Evolutionary conservation across 2,113 vertebrate genomes (phyloP).

Genomic region (Datnioides undecimradiatus): DNA sequence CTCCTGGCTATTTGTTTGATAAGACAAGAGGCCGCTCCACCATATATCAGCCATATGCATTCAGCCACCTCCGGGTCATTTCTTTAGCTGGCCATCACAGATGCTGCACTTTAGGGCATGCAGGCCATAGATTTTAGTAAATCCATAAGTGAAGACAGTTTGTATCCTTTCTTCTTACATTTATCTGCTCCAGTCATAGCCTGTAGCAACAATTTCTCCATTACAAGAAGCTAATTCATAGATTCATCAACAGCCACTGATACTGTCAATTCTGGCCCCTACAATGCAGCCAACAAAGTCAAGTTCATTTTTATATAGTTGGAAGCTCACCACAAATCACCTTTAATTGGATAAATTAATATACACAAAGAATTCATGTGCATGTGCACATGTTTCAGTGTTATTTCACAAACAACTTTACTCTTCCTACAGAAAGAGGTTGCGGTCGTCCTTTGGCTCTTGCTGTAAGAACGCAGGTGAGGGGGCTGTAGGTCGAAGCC

Average conservation of each 20-base stretch:
- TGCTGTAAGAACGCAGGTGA: background rate
- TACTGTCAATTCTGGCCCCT: background rate
- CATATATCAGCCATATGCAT: conserved; percentile 11
- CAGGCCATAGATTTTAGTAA: background rate
- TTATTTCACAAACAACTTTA: background rate
- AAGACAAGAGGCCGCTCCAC: conserved; percentile 2
- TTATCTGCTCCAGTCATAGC: background rate
- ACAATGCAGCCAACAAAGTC: background rate
- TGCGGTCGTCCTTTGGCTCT: background rate
- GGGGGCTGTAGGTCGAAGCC: background rate
- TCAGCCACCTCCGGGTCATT: background rate
- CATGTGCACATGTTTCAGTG: background rate
- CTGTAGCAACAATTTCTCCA: background rate
- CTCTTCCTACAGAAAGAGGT: background rate
- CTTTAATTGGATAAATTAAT: background rate
- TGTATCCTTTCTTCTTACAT: background rate
- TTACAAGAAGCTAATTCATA: background rate
- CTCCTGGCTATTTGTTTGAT: conserved; percentile 30
- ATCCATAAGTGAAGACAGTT: background rate
- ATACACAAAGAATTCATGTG: background rate
- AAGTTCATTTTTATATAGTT: background rate
- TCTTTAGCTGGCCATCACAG: background rate
- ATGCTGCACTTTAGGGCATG: background rate
- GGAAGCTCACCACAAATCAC: background rate
- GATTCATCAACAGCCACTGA: background rate